Evolutionary conservation across 2,797 vertebrate species (phyloP), one percentile per base, ranked within the genome.

Genomic region (Sciaenops ocellatus): DNA sequence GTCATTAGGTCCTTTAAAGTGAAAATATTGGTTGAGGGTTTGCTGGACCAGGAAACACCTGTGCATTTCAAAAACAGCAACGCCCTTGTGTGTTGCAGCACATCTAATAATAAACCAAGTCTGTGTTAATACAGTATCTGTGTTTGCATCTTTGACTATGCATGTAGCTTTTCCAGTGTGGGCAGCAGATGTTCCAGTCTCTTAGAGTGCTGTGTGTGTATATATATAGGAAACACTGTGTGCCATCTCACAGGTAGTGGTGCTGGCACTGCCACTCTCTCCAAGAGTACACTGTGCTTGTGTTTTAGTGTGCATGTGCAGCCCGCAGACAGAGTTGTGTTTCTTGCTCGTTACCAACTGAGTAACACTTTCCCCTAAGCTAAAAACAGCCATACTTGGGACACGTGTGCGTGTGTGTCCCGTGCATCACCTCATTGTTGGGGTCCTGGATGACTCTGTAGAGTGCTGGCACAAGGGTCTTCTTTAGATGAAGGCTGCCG

Each of bases 381-480:
- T 79, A 71, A 76, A 81, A 78, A 57, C 46, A 63, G 56, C 57
- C 24, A 7, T 38, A 47, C 16, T 47, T 20, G 12, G 64, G 44
- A 28, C n/a, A 28, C 63, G 20, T 30, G 30, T 50, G 41, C 56
- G 34, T n/a, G 57, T 41, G 64, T 26, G 1, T 30, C 73, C 10
- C 20, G 10, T 42, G 48, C 17, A 30, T 91, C 72, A 99, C 98
- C 98, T 99, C 98, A 86, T 97, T 99, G 94, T 96, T 95, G 73
- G 96, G 96, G 79, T 98, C 98, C 85, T 98, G 98, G 92, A 99
- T 98, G 79, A 99, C 97, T 91, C 97, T 96, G 93, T 99, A 99
- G 77, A 99, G 96, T 13, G 98, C 98, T 47, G 96, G 96, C 68
- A 99, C 97, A 90, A 99, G 92, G 69, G 95, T 11, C 93, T 97